Evolutionary conservation across 2,113 vertebrate species (phyloP), one percentile per base, ranked within the genome.

Genomic region (Capreolus pygargus): DNA sequence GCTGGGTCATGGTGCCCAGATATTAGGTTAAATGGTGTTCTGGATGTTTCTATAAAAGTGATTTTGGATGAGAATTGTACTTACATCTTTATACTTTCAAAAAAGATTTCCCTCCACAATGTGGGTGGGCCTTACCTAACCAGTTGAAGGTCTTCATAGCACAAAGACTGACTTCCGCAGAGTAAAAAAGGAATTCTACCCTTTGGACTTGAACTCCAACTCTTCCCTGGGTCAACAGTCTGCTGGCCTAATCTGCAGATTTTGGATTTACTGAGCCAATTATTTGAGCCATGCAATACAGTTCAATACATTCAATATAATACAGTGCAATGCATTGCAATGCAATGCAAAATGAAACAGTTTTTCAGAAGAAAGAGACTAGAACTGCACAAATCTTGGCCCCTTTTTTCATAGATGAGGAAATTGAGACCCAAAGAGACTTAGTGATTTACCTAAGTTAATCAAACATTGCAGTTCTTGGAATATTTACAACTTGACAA

Each of bases 401-500:
- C 30, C 13, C 28, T 88, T 79, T 47, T 67, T 84, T 91, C 28
- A 57, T 54, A 88, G 61, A 58, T 91, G 36, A 93, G 61, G 39
- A 43, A 89, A 74, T 14, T 61, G n/a, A 95, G 43, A 4, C 7
- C 55, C 61, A 95, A 61, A 60, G 54, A 86, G n/a, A 14, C 57
- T 96, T 97, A 47, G 15, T 55, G 33, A 87, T 17, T 93, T 93
- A 50, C 21, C 30, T 93, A 78, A 96, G 27, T 95, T 28, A 87
- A n/a, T 91, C 43, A 91, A 74, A 55, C n/a, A n/a, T 16, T 84
- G 25, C 3, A 55, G 47, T 93, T 76, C 13, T 54, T 88, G 43
- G 28, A 89, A 89, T 81, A 5, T 52, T 97, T 93, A 84, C 95
- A 94, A 57, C 23, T 55, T 54, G 23, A 70, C 23, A 39, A 30